Base-by-base conservation (phyloP, 2,888 invertebrate species). In the Flabesymbios commensalis region DNA sequence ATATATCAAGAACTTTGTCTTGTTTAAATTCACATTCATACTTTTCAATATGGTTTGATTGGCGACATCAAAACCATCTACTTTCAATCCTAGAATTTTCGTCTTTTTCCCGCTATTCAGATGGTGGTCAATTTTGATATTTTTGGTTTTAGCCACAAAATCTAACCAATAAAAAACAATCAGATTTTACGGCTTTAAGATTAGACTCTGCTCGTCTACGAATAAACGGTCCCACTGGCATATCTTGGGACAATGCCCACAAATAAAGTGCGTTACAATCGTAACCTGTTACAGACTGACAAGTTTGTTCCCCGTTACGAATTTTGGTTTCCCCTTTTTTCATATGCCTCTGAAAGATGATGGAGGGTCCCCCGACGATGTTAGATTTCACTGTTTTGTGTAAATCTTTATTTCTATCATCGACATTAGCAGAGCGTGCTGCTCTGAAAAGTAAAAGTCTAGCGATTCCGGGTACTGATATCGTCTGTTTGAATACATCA, bases 301-400 rank as follows among this genome's bases (percentile, higher is more conserved):
- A n/a, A n/a, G n/a, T n/a, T n/a, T n/a, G n/a, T n/a, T 36, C 39
- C 10, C n/a, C n/a, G n/a, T 17, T 17, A 14, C 39, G 39, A 17
- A 36, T 10, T 10, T 14, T 14, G 39, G 39, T 53, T 39, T 53
- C 14, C 39, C 24, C 24, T 19, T 2, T 24, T 22, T 39, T n/a
- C 17, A 26, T 33, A 4, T 53, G 5, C 3, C 53, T 33, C 2
- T 33, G 2, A 28, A 53, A 53, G 3, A 53, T 53, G 2, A 53
- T 53, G 14, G 53, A 53, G 3, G 53, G 53, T 22, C 56, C 56
- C 14, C 56, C 56, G 7, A 42, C 28, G 5, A 56, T 26, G 22
- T 42, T 45, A 7, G 2, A n/a, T 47, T 56, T 42, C 22, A 56
- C 3, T 28, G 42, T 56, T 22, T n/a, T 24, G 29, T 28, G 22